Evolutionary conservation across 2,113 vertebrate species (phyloP), one percentile per base, ranked within the genome.

Genomic region (Mohoua ochrocephala): DNA sequence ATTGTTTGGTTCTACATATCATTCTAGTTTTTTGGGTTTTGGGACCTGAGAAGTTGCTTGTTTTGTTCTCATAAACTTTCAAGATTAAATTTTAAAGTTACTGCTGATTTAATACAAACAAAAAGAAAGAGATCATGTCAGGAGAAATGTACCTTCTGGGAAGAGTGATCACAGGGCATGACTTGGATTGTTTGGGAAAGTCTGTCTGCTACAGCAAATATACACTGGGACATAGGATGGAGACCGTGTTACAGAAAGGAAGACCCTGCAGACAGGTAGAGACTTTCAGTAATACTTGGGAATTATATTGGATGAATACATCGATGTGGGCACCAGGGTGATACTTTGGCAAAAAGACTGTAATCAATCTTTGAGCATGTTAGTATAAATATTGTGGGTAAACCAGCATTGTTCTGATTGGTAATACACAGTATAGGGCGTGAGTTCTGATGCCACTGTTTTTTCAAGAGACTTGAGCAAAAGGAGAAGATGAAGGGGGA

Each of bases 111-210:
- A 71, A 75, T 79, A 37, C 13, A 39, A 81, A 35, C 4, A 57
- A 45, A 41, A 60, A 41, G 30, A 53, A 42, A 15, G 1, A 19
- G 42, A 13, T 20, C 30, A 42, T 0, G 1, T n/a, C 2, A 3
- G 10, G 11, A 93, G 39, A 49, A 39, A 4, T 50, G 10, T 6
- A 24, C 10, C 11, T 70, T 74, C 31, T 53, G 59, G 28, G 45
- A 52, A 65, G n/a, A 6, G 4, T 1, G 2, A 31, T 59, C 13
- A 68, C 13, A 11, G 10, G 15, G 13, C 10, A 4, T 3, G 6
- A 24, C 42, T 68, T 86, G 63, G 14, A 13, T 53, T 75, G 13
- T 52, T 89, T 70, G 59, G 4, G n/a, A 50, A 91, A 21, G 17
- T 71, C 49, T 83, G 13, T 75, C 42, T 91, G 15, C 61, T 75